Conservation (phyloP, 2,888 invertebrate genomes). For the Spisula solida region DNA sequence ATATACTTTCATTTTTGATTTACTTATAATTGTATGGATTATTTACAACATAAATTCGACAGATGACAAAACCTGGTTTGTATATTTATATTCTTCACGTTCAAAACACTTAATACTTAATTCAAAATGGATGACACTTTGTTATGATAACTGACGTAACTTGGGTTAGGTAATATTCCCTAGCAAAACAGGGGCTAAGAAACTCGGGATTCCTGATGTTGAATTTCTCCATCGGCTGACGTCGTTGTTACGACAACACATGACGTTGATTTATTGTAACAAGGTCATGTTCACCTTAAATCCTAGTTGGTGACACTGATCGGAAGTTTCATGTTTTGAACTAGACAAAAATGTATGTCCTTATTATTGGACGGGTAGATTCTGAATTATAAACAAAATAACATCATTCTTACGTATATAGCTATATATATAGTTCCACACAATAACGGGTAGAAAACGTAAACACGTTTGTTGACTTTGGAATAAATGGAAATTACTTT, state of each 20-base stretch:
- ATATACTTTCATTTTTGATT: background rate
- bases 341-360: background rate
- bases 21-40: background rate
- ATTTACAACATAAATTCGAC: background rate
- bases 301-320: background rate
- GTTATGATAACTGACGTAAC: background rate
- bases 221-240: background rate
- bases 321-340: background rate
- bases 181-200: background rate
- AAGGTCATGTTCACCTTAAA: background rate
- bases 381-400: background rate
- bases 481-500: background rate
- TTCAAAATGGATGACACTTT: constrained; percentile 18
- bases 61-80: constrained; percentile 1
- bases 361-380: background rate
- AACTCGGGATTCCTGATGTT: background rate
- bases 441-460: background rate
- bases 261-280: background rate
- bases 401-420: background rate
- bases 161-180: background rate
- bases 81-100: background rate
- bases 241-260: background rate
- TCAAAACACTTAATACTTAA: background rate
- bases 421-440: background rate
- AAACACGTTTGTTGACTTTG: background rate